Percentiles rank a stretch among this genome's conserved stretches.
Evolutionary conservation across 2,797 vertebrate species (phyloP).

Genomic region (Lycodopsis pacificus): DNA sequence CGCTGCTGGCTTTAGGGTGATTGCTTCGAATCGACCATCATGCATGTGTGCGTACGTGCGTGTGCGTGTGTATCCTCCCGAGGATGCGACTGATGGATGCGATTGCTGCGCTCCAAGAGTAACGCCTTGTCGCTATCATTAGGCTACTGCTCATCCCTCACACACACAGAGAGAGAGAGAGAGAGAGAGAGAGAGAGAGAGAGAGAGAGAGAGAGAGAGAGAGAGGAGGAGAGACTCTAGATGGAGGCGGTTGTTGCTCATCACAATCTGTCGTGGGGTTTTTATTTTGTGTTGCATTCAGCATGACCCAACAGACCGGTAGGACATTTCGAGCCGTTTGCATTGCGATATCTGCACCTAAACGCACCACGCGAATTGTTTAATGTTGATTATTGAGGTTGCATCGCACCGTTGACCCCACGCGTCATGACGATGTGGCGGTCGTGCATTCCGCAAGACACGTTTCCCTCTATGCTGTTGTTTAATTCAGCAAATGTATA

Average conservation of each 20-base stretch:
- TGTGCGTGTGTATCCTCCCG: constrained; percentile 43
- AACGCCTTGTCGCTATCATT: constrained; percentile 74
- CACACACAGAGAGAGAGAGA: neutral
- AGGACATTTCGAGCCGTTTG: constrained; percentile 30
- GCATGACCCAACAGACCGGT: constrained; percentile 22
- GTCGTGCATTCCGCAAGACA: constrained; percentile 30
- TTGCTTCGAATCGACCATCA: constrained; percentile 43
- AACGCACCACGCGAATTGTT: neutral
- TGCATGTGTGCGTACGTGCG: neutral
- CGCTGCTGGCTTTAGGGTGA: constrained; percentile 43
- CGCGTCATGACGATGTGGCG: constrained; percentile 22
- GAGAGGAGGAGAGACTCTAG: neutral
- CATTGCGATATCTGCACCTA: neutral
- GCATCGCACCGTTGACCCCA: constrained; percentile 39
- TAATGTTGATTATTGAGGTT: neutral
- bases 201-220: too few relatives aligned
- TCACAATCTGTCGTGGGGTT: neutral
- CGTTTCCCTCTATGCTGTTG: neutral
- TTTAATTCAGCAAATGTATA: neutral
- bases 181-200: too few relatives aligned
- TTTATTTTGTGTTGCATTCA: constrained; percentile 10
- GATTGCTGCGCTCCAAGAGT: constrained; percentile 69
- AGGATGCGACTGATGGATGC: constrained; percentile 75
- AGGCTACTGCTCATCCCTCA: constrained; percentile 55
- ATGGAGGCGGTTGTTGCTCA: constrained; percentile 29